Conservation (phyloP, 2,888 invertebrate genomes). For the Siphlonurus alternatus region DNA sequence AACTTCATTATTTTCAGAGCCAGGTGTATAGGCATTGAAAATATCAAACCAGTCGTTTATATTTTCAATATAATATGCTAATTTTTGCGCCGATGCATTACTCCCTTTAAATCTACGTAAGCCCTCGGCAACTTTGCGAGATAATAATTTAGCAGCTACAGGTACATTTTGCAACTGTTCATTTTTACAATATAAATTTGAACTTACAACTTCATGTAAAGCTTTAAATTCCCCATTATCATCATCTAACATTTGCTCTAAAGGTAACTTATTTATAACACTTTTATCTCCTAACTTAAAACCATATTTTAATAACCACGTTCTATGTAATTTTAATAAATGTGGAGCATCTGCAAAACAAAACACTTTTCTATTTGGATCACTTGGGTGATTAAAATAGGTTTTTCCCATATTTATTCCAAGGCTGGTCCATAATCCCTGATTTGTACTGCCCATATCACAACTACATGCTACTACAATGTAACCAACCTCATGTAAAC, state of each 20-base stretch:
- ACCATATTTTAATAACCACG: slow-evolving; percentile 11
- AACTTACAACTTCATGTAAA: background rate
- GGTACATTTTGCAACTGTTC: background rate
- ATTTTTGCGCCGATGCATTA: background rate
- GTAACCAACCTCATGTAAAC: slow-evolving; percentile 5
- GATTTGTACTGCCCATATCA: slow-evolving; percentile 12
- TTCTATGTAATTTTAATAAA: slow-evolving; percentile 11
- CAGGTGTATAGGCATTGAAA: background rate
- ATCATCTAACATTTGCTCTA: background rate
- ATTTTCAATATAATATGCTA: background rate
- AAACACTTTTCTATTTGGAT: slow-evolving; percentile 2
- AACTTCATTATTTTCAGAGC: background rate
- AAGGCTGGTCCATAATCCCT: slow-evolving; percentile 10
- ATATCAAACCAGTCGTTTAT: background rate
- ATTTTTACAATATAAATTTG: background rate
- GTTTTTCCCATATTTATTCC: background rate
- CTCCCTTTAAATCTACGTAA: background rate
- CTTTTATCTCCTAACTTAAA: slow-evolving; percentile 3
- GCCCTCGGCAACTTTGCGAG: background rate
- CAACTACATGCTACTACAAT: slow-evolving; percentile 6
- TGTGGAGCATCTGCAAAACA: slow-evolving; percentile 13
- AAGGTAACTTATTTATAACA: background rate
- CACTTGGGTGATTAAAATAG: slow-evolving; percentile 6
- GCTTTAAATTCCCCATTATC: background rate
- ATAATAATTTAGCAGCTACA: background rate